These are phyloP conservation scores for Eupithecia vulgata DNA, from an alignment of 2,888 invertebrate species.

Conservation along the genomic window DNA sequence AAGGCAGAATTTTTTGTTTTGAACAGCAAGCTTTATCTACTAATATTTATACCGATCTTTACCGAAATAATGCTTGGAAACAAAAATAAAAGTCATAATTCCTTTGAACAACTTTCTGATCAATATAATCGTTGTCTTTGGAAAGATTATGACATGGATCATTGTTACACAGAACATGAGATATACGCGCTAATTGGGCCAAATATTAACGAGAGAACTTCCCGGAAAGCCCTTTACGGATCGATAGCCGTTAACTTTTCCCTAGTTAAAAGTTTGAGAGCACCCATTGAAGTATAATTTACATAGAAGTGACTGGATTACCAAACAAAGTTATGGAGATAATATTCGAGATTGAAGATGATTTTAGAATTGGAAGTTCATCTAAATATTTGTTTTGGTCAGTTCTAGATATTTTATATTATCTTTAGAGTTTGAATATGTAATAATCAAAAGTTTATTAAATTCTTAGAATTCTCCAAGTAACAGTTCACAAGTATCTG, in stretches of 20 bases:
- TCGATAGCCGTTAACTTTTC: constrained; percentile 60
- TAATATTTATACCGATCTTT: background rate
- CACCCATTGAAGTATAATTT: constrained; percentile 49
- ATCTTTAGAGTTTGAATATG: background rate
- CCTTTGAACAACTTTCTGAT: background rate
- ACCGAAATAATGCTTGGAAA: background rate
- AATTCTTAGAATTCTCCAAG: background rate
- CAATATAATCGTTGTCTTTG: background rate
- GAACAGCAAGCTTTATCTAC: background rate
- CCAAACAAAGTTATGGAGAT: constrained; percentile 27
- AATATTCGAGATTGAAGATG: constrained; percentile 5
- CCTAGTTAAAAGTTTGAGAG: constrained; percentile 59
- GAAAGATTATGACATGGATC: constrained; percentile 9
- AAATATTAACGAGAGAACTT: constrained; percentile 65
- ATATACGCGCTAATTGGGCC: constrained; percentile 60
- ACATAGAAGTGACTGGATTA: constrained; percentile 46
- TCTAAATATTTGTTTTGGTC: constrained; percentile 24
- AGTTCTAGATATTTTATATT: constrained; percentile 5
- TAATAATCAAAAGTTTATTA: background rate
- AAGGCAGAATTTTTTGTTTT: background rate
- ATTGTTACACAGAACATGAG: constrained; percentile 32
- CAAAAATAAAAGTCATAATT: background rate
- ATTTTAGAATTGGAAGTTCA: constrained; percentile 11
- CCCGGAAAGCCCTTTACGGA: constrained; percentile 62
- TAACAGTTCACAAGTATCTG: too few species aligned